Evolutionary conservation across 2,797 vertebrate species (phyloP).

Genomic region (Sciaenops ocellatus): DNA sequence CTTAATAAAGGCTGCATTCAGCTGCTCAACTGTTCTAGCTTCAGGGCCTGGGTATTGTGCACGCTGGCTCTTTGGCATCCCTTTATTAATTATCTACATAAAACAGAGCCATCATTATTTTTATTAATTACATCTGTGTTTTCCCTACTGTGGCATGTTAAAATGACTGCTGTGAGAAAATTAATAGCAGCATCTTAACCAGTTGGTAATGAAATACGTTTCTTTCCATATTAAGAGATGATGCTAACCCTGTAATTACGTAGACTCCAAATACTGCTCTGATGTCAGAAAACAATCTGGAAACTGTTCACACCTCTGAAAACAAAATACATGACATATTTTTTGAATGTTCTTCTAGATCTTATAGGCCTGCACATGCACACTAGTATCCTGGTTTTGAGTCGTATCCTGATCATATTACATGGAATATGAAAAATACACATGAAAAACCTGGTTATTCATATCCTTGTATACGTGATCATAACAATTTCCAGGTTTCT

Average conservation of each 20-base stretch:
- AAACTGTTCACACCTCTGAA: not conserved
- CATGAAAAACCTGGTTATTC: too few species aligned
- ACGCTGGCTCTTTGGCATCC: slow-evolving; percentile 4
- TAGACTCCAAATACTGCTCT: not conserved
- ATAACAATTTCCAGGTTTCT: too few species aligned
- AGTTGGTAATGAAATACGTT: not conserved
- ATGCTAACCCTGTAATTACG: not conserved
- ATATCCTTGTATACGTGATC: too few species aligned
- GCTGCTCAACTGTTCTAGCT: not conserved
- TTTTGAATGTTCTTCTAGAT: too few species aligned
- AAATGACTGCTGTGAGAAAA: slow-evolving; percentile 11
- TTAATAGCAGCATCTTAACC: not conserved
- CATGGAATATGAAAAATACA: too few species aligned
- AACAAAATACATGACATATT: too few species aligned
- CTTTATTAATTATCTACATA: slow-evolving; percentile 10
- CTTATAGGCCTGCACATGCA: too few species aligned
- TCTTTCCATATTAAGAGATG: not conserved
- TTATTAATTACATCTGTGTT: slow-evolving; percentile 28
- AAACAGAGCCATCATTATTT: slow-evolving; percentile 28
- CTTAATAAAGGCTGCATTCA: slow-evolving; percentile 11
- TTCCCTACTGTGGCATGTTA: not conserved
- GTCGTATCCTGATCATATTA: too few species aligned
- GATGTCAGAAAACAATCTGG: not conserved
- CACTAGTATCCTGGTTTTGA: too few species aligned
- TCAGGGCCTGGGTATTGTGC: not conserved